These are phyloP conservation scores for Alaudala cheleensis DNA, from an alignment of 2,113 vertebrate genomes.

Conservation along the genomic window DNA sequence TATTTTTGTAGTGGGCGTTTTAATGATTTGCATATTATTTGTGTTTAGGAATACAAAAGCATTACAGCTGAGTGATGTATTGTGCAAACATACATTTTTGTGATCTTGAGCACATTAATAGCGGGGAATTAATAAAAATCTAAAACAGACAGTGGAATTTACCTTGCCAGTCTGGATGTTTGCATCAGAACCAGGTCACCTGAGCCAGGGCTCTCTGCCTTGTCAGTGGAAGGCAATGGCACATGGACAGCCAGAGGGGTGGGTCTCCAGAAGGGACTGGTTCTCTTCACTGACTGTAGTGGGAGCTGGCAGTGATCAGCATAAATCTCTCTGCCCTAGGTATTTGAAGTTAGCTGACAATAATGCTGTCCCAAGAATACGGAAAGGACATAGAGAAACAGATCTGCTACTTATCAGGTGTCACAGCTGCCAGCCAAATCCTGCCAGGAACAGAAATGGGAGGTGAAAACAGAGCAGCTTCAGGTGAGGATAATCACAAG, in stretches of 20 bases:
- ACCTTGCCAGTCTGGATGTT: rapidly evolving
- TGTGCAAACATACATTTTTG: background rate
- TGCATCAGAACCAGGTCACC: background rate
- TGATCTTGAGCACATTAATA: background rate
- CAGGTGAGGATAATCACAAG: background rate
- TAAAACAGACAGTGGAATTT: background rate
- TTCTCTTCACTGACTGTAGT: background rate
- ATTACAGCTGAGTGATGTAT: background rate
- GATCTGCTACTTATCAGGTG: background rate
- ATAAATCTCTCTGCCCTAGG: background rate
- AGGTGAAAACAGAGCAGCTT: background rate
- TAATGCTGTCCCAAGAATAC: background rate
- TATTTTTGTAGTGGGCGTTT: background rate
- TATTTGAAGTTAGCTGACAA: background rate
- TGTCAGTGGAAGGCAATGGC: background rate
- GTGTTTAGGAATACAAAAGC: background rate
- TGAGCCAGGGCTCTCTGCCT: background rate
- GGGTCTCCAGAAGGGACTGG: background rate
- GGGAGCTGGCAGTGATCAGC: background rate
- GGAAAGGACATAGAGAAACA: background rate
- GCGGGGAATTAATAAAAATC: background rate
- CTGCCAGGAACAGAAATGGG: background rate
- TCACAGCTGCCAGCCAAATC: background rate
- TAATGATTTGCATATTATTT: background rate
- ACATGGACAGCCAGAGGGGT: background rate